Evolutionary conservation across 2,797 vertebrate species (phyloP), one percentile per base, ranked within the genome.

Genomic region (Sorex maritimensis): DNA sequence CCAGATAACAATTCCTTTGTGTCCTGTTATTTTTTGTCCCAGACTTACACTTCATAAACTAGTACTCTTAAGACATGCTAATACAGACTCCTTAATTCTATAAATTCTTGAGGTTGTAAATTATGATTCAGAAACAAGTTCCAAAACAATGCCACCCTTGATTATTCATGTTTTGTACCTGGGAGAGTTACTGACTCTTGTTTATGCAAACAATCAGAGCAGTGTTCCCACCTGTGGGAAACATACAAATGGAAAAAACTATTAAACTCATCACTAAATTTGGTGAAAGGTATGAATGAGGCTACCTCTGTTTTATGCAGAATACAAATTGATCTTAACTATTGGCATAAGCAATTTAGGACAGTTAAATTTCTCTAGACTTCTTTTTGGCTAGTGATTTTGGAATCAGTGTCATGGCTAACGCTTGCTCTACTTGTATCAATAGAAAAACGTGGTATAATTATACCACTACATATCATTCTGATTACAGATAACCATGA

Each of bases 121-220:
- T 85, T 89, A 30, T 67, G 23, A 95, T 79, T 91, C 24, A 91
- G 86, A 74, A 26, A 77, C 44, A 61, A 72, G 12, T 17, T 91
- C 67, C 41, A 68, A 65, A 87, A 94, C 84, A 93, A 79, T 81
- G 67, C 68, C 17, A 63, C 10, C 52, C 87, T 96, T 96, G 74
- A 92, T 92, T 89, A 92, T 74, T 91, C 28, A 75, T 34, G 30
- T 79, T n/a, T 49, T 81, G 41, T 55, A 74, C 61, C 61, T 77
- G 44, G 28, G 63, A 30, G 79, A 79, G 46, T 88, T 72, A 93
- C 55, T 94, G 88, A 93, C 52, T 93, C 84, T 72, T 88, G 65
- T 90, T 95, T 93, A 78, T 90, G n/a, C n/a, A 81, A 95, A 94
- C 28, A 83, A 46, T 90, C 68, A 73, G 46, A 80, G 26, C 28